Percentiles rank a stretch among this genome's conserved stretches.
These are phyloP conservation scores for Panagrolaimus sp. DNA, from an alignment of 1,140 invertebrate species.

Conservation along the genomic window DNA sequence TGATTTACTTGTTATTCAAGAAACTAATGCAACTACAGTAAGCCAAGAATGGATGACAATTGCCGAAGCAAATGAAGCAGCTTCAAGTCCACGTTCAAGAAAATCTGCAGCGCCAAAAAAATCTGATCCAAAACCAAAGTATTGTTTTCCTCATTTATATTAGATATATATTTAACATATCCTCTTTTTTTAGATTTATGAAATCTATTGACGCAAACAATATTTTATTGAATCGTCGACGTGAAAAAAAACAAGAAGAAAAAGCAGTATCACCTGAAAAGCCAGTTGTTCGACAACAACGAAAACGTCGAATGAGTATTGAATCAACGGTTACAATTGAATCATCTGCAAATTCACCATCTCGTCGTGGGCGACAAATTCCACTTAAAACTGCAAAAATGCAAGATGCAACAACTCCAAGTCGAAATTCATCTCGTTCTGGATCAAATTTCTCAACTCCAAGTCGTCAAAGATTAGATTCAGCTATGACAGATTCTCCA, in stretches of 20 bases:
- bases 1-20: not conserved
- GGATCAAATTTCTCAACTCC: not conserved
- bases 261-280: not conserved
- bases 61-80: conserved; percentile 1
- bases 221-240: not conserved
- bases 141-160: too few relatives aligned
- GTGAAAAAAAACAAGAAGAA: conserved; percentile 1
- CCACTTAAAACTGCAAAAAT: not conserved
- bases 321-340: not conserved
- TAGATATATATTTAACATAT: too few relatives aligned
- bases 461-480: not conserved
- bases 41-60: not conserved
- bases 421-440: not conserved
- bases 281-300: not conserved
- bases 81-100: not conserved
- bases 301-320: conserved; percentile 1
- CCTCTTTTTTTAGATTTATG: not conserved
- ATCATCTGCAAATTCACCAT: not conserved
- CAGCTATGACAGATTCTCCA: not conserved
- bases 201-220: not conserved
- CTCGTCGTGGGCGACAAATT: not conserved
- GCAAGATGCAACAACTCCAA: not conserved
- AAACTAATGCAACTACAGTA: not conserved
- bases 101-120: not conserved
- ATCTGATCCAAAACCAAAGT: not conserved